Conservation (phyloP, 2,113 vertebrate species). For the Procavia capensis region DNA sequence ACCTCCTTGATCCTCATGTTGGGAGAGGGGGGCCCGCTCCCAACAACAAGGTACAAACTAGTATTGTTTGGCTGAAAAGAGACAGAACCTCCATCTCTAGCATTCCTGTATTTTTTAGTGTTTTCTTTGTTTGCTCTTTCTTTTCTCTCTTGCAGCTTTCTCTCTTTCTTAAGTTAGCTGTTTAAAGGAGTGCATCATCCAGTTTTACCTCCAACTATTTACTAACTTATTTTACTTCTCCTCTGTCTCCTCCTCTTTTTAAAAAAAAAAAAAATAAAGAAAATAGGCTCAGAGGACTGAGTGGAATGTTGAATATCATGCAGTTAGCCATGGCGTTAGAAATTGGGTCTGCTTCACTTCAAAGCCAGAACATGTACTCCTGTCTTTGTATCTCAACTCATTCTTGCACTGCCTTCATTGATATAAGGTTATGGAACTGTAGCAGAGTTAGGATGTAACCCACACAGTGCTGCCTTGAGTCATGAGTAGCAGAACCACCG, state of each 20-base stretch:
- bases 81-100: neutral
- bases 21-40: too few relatives aligned
- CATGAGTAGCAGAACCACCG: neutral
- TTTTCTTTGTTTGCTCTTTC: neutral
- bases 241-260: neutral
- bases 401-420: neutral
- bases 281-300: neutral
- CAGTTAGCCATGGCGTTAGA: neutral
- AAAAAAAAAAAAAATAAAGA: too few relatives aligned
- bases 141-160: neutral
- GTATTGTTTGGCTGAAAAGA: neutral
- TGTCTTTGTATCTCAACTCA: neutral
- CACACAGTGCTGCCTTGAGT: neutral
- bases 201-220: neutral
- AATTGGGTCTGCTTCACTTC: neutral
- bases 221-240: neutral
- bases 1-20: too few relatives aligned
- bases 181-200: neutral
- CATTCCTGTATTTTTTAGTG: neutral
- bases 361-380: neutral
- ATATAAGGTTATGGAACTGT: neutral
- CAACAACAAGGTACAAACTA: neutral
- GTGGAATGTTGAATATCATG: neutral
- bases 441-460: neutral
- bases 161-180: neutral